Base-by-base conservation (phyloP, 2,888 invertebrate genomes). In the Nephrotoma appendiculata region DNA sequence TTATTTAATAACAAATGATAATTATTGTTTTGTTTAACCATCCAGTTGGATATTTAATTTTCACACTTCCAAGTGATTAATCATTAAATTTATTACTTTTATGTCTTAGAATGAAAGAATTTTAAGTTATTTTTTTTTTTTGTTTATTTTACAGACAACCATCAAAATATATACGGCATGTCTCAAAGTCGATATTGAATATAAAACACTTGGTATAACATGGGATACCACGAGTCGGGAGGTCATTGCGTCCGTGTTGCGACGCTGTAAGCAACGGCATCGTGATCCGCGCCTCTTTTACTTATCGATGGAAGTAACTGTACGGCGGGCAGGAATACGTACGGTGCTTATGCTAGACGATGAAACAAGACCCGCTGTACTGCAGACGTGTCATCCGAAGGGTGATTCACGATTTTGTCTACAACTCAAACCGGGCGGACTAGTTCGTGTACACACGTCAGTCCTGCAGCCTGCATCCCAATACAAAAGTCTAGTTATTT, bases 351-450 rank as follows among this genome's bases (percentile, higher is more conserved):
- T 96, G 85, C 92, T 98, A 88, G 98, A 98, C 89, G 97, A 97
- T 88, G 96, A 97, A 89, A 96, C 98, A 0, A 93, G 97, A 87
- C 98, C 98, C 0, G 97, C 98, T 0, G 97, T 97, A 87, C 92
- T 98, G 87, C 98, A 98, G 92, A 96, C 97, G 31, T 98, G 98
- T 90, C 98, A 98, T 92, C 98, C 98, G 1, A 95, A 95, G 90
- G 98, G 98, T 88, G 97, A 98, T 92, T 98, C 98, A 85, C 95
- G 95, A 91, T 98, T 98, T 92, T 96, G 96, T 86, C 93, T 98
- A 87, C 96, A 97, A 92, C 96, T 96, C 90, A 94, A 96, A 88
- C 95, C 96, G 5, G 98, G 98, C 45, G 97, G 97, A n/a, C 93
- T 98, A 88, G 96, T 98, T 88, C 96, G 97, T 92, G 96, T 98